Conservation (phyloP, 2,888 invertebrate genomes). For the Drosophila rellima region DNA sequence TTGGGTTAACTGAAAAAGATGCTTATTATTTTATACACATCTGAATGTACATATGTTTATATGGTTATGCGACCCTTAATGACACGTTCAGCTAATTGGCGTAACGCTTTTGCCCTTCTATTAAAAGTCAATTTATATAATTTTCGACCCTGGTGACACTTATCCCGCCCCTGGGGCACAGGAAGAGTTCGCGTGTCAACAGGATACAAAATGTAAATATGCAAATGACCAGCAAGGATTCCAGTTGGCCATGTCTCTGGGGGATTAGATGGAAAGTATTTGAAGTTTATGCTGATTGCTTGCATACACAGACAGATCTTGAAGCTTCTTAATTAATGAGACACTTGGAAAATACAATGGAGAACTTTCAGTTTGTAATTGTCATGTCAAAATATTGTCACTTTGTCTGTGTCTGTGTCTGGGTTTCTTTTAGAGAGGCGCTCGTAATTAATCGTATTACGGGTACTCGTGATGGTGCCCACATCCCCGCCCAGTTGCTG, state of each 20-base stretch:
- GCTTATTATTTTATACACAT: too few species aligned
- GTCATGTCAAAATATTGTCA: constrained; percentile 68
- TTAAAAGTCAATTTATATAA: constrained; percentile 59
- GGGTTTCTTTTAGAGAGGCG: constrained; percentile 35
- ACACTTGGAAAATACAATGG: constrained; percentile 55
- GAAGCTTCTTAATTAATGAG: constrained; percentile 70
- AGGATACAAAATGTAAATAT: constrained; percentile 59
- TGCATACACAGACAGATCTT: constrained; percentile 20
- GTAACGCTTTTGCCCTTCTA: constrained; percentile 29
- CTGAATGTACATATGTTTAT: background rate
- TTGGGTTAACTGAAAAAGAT: too few species aligned
- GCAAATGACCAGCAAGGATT: constrained; percentile 70
- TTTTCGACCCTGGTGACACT: constrained; percentile 50
- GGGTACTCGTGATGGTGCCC: constrained; percentile 18
- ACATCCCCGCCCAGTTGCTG: constrained; percentile 15
- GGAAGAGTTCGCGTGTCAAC: constrained; percentile 59
- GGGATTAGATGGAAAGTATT: constrained; percentile 13
- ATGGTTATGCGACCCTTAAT: constrained; percentile 40
- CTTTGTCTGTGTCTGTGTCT: constrained; percentile 7
- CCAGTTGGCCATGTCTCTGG: constrained; percentile 12
- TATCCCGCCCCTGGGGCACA: constrained; percentile 24
- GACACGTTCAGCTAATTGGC: constrained; percentile 57
- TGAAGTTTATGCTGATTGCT: constrained; percentile 33
- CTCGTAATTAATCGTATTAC: constrained; percentile 75
- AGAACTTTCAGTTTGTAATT: constrained; percentile 48